These are phyloP conservation scores for Spodoptera frugiperda DNA, from an alignment of 1,140 invertebrate genomes.

Conservation along the genomic window DNA sequence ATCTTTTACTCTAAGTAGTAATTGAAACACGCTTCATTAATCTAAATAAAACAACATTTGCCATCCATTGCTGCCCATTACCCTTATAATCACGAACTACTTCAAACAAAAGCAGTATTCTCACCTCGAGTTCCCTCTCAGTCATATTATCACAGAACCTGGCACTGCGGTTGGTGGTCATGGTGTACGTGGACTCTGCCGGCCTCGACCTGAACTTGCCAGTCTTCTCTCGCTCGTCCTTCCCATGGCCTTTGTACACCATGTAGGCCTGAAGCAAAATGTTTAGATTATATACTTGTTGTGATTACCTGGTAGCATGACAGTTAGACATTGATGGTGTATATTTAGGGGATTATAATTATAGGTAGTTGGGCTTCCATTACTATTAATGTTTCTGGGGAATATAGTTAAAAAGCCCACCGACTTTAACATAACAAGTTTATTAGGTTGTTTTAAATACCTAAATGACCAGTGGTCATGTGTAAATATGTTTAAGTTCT, in stretches of 20 bases:
- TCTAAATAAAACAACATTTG: no score
- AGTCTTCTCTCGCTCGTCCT: conserved; percentile 89
- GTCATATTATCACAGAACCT: conserved; percentile 88
- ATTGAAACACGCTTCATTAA: neutral
- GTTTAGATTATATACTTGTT: neutral
- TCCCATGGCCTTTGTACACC: conserved; percentile 90
- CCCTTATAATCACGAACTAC: no score
- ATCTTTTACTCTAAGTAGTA: neutral
- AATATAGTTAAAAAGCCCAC: no score
- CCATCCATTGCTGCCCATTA: no score
- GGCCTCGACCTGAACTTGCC: conserved; percentile 88
- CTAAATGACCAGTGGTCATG: no score
- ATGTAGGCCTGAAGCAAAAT: conserved; percentile 88
- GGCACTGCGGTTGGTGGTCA: conserved; percentile 85
- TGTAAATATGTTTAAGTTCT: no score
- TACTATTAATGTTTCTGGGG: no score
- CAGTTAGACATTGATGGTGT: no score
- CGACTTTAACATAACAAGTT: no score
- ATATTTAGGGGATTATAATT: no score
- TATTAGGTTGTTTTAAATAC: no score
- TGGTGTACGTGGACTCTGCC: conserved; percentile 87
- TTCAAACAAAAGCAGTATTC: conserved; percentile 4
- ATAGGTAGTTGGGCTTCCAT: no score
- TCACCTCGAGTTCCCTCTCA: conserved; percentile 89
- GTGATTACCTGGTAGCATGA: neutral